These are phyloP conservation scores for Dromius quadrimaculatus DNA, from an alignment of 2,888 invertebrate species.

Conservation along the genomic window DNA sequence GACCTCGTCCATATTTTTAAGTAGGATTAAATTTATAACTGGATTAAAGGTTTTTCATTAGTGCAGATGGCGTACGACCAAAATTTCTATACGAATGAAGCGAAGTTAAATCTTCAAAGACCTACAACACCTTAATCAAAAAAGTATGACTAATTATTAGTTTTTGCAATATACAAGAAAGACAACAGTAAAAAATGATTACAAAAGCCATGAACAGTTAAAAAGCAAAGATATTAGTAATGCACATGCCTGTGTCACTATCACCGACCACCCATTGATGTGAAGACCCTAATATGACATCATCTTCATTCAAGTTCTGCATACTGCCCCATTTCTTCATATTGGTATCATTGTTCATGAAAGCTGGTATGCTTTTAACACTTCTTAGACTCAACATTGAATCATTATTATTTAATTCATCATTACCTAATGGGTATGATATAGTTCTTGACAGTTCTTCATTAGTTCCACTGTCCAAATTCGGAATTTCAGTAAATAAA, in stretches of 20 bases:
- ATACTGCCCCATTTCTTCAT: slow-evolving; percentile 64
- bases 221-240: slow-evolving; percentile 55
- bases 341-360: slow-evolving; percentile 54
- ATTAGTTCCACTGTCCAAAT: slow-evolving; percentile 50
- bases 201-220: slow-evolving; percentile 50
- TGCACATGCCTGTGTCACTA: slow-evolving; percentile 65
- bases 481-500: slow-evolving; percentile 54
- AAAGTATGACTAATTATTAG: too few relatives aligned
- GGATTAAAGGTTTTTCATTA: too few relatives aligned
- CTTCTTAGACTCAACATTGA: slow-evolving; percentile 59
- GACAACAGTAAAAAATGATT: not conserved
- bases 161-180: too few relatives aligned
- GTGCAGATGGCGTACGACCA: too few relatives aligned
- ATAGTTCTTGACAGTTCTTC: slow-evolving; percentile 54
- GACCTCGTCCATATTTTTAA: too few relatives aligned
- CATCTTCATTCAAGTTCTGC: slow-evolving; percentile 60
- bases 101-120: too few relatives aligned
- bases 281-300: slow-evolving; percentile 44
- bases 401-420: slow-evolving; percentile 22
- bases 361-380: slow-evolving; percentile 60
- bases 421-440: slow-evolving; percentile 52
- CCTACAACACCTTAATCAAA: too few relatives aligned
- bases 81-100: too few relatives aligned
- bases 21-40: too few relatives aligned
- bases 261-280: slow-evolving; percentile 63